Evolutionary conservation across 2,797 vertebrate genomes (phyloP), one percentile per base, ranked within the genome.

Genomic region (Molossus alvarezi): DNA sequence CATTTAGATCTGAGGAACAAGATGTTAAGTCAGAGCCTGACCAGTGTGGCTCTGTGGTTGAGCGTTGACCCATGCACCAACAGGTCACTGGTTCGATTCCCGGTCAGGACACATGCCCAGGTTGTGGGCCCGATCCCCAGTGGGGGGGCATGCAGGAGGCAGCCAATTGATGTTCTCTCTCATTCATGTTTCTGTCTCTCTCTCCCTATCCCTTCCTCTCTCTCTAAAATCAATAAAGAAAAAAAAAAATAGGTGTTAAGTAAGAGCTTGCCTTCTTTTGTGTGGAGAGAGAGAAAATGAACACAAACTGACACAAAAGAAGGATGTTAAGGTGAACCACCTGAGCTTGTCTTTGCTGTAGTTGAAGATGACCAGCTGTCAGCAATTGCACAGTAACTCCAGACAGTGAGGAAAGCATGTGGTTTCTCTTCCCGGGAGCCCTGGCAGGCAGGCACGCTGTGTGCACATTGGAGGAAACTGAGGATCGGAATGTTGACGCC

Each of bases 331-430:
- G 55, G 64, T 10, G 21, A 64, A 65, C 57, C 11, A 25, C 1
- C 1, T 0, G n/a, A 37, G 41, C 55, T 45, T 82, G 15, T 18
- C 12, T 5, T 64, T 76, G 90, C 55, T 75, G 33, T 27, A 25
- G 37, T 51, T 51, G 33, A 48, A 51, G 73, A 41, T 62, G 48
- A 15, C 48, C 23, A 27, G 27, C 73, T 51, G 23, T 85, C 0
- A 5, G 51, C 45, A n/a, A 33, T n/a, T 51, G 33, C 23, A 12
- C 25, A 55, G 73, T 20, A n/a, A 55, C 41, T 91, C 88, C 41
- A n/a, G 21, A n/a, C 9, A 62, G 57, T 0, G 17, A 37, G 23
- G 13, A 14, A 6, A n/a, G n/a, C 6, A 0, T 4, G 0, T 6
- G 12, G 9, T 5, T 15, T 55, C 25, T 93, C 27, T 58, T 27